Evolutionary conservation across 2,113 vertebrate species (phyloP), one percentile per base, ranked within the genome.

Genomic region (Aspidoscelis tigris): DNA sequence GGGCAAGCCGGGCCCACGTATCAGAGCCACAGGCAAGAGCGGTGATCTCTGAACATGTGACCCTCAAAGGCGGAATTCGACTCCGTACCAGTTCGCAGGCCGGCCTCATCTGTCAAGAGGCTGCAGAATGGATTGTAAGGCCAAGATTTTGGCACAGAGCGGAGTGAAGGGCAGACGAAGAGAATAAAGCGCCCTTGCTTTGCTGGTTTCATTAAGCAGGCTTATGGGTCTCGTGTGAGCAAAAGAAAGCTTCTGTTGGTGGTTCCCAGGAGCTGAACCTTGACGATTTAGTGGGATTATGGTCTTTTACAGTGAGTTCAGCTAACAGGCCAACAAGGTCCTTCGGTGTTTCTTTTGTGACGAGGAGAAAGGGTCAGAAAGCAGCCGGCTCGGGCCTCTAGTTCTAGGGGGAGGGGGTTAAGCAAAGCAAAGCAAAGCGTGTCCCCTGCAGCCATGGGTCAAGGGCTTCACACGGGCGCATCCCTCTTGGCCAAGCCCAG

Each of bases 141-240:
- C 21, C 10, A 1, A 33, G 58, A 11, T 4, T 64, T 77, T 7
- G 16, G 11, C 0, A 9, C 5, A 26, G 26, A 21, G 10, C 4
- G 43, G 4, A 14, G 43, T 24, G 18, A 7, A 58, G 21, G n/a
- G 41, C 3, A 69, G 64, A 41, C 44, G 24, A 80, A 61, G 3
- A 10, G 81, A 83, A 82, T 43, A 84, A 83, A 88, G 41, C 33
- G 6, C 43, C 24, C 80, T 21, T 73, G 61, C 22, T 2, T 69
- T 26, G 41, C 41, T 21, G 50, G 20, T 66, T 71, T 53, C 58
- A 39, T 75, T 76, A 86, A 81, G 73, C 41, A 70, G 66, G 78
- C 79, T 76, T 76, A 71, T 2, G 64, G 8, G 39, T 22, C 24
- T 26, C n/a, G 39, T n/a, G 78, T 43, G 55, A 58, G 14, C 64